phyloP scores from a whole-genome alignment of 2,113 vertebrate genomes.

The Alethe diademata region DNA sequence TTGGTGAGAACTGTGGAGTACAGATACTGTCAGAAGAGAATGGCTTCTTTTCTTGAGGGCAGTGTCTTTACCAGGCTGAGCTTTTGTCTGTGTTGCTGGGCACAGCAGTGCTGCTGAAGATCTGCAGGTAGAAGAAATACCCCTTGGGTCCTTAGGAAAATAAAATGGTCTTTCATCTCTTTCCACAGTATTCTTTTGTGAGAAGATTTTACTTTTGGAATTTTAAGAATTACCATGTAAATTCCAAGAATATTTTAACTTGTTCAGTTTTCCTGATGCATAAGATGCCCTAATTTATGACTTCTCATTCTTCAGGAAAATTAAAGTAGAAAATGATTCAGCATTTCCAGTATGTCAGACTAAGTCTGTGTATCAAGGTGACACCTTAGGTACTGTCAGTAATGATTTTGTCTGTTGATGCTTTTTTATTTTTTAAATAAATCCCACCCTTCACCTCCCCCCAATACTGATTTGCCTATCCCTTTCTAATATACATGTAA shows the following conservation, averaged over 20 bases:
- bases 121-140: background rate
- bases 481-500: background rate
- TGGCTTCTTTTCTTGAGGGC: background rate
- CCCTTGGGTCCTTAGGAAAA: background rate
- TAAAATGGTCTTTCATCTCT: background rate
- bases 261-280: background rate
- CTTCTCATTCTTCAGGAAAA: background rate
- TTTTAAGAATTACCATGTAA: background rate
- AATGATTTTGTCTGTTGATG: background rate
- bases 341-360: background rate
- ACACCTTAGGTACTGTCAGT: background rate
- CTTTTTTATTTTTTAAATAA: background rate
- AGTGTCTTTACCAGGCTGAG: background rate
- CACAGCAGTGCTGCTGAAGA: background rate
- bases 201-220: background rate
- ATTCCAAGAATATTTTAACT: background rate
- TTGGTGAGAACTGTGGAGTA: background rate
- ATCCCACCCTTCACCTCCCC: background rate
- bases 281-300: background rate
- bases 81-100: background rate
- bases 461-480: background rate
- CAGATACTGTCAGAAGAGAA: background rate
- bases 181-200: background rate
- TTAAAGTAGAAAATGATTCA: background rate
- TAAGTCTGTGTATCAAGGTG: background rate